Evolutionary conservation across 2,888 invertebrate species (phyloP).

Genomic region (Hirtodrosophila alboralis): DNA sequence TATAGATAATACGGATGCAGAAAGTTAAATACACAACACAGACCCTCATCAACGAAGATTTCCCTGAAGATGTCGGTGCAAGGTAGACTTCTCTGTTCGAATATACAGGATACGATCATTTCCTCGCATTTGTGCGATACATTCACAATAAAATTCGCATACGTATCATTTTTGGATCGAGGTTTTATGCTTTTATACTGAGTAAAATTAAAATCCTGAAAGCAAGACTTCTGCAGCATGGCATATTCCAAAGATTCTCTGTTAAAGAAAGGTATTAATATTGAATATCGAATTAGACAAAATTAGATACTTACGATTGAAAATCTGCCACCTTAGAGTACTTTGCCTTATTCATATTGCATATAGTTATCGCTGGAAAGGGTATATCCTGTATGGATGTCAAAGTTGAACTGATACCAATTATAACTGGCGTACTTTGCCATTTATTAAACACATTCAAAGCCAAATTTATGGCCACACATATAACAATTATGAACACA

Average conservation of each 20-base stretch:
- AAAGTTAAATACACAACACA: slow-evolving; percentile 93
- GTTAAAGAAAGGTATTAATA: too few species aligned
- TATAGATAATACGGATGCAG: slow-evolving; percentile 89
- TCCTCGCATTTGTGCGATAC: slow-evolving; percentile 89
- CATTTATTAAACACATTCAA: slow-evolving; percentile 89
- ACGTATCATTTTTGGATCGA: slow-evolving; percentile 48
- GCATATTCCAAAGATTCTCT: slow-evolving; percentile 86
- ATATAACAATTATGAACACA: slow-evolving; percentile 87
- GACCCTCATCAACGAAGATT: slow-evolving; percentile 91
- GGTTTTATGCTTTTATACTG: slow-evolving; percentile 38
- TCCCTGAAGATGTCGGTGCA: slow-evolving; percentile 90
- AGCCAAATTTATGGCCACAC: slow-evolving; percentile 85
- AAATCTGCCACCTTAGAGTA: slow-evolving; percentile 83
- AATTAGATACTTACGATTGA: slow-evolving; percentile 45
- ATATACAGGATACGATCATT: slow-evolving; percentile 88
- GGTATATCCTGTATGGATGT: slow-evolving; percentile 88
- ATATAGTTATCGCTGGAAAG: slow-evolving; percentile 93
- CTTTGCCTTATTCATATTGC: slow-evolving; percentile 92
- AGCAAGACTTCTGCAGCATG: slow-evolving; percentile 74
- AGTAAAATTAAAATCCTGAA: slow-evolving; percentile 56
- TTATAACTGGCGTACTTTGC: slow-evolving; percentile 90
- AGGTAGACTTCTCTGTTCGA: slow-evolving; percentile 86
- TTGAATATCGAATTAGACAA: too few species aligned
- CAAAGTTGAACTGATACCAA: slow-evolving; percentile 89
- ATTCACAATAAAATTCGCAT: slow-evolving; percentile 68